Conservation (phyloP, 2,888 invertebrate species). For the Drosophila diplacantha region DNA sequence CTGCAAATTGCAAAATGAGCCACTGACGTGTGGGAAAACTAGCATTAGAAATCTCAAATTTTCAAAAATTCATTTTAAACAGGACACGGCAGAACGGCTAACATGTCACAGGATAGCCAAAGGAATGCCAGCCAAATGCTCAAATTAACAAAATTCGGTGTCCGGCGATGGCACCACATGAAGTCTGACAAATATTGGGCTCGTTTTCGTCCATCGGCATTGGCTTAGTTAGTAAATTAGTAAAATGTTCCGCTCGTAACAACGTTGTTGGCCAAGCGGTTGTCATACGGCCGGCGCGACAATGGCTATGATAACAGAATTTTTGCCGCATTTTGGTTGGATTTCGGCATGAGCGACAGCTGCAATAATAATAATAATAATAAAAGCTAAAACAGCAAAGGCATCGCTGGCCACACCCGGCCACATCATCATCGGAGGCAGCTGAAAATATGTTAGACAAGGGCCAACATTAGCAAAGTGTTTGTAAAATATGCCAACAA, state of each 20-base stretch:
- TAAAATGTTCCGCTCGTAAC: constrained; percentile 48
- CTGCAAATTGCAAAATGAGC: constrained; percentile 27
- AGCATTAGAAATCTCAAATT: constrained; percentile 34
- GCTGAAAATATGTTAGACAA: constrained; percentile 50
- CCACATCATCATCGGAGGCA: constrained; percentile 29
- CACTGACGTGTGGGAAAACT: constrained; percentile 12
- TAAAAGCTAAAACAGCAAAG: constrained; percentile 1
- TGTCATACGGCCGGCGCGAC: constrained; percentile 21
- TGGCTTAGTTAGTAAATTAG: constrained; percentile 68
- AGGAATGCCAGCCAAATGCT: constrained; percentile 3
- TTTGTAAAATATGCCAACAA: constrained; percentile 50
- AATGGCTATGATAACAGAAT: constrained; percentile 52
- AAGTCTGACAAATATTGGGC: constrained; percentile 55
- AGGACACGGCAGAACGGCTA: background rate
- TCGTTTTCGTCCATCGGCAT: constrained; percentile 35
- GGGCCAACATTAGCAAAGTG: constrained; percentile 57
- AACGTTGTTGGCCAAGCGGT: constrained; percentile 34
- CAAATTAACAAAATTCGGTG: constrained; percentile 16
- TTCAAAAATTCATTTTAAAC: constrained; percentile 14
- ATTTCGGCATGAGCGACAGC: constrained; percentile 49
- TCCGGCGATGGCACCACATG: constrained; percentile 6
- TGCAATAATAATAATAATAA: constrained; percentile 51
- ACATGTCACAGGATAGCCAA: background rate
- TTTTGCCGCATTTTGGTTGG: constrained; percentile 42
- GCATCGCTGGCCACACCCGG: constrained; percentile 11